Evolutionary conservation across 2,113 vertebrate species (phyloP), one percentile per base, ranked within the genome.

Genomic region (Alexandromys fortis): DNA sequence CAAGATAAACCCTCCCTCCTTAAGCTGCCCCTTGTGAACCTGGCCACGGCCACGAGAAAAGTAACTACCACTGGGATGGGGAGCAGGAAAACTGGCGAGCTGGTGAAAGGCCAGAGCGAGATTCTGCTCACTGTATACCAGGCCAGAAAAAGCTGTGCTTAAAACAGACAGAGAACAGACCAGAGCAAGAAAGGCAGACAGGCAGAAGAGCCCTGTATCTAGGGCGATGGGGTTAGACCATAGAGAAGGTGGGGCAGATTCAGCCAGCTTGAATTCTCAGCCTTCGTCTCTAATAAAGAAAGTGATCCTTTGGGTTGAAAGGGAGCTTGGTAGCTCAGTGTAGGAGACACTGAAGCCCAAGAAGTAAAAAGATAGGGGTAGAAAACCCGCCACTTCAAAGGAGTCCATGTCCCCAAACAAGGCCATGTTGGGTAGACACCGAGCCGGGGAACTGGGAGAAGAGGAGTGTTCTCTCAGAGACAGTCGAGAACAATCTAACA

Each of bases 221-320:
- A 61, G 4, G 35, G 13, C 72, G n/a, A 24, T 2, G 5, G 63
- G n/a, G 52, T 52, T 0, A 45, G 67, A n/a, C 30, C 24, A 72
- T 38, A 63, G 33, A 68, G 86, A 86, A 94, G 58, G 58, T 0
- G 16, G 16, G 72, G 68, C 82, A 95, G 82, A 61, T 26, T 77
- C n/a, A 70, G 47, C 92, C 45, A 78, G 76, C 38, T 75, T 55
- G 26, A 82, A 86, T 70, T 30, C 19, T 92, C 89, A 89, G 85
- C 52, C 92, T 77, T 58, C 24, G 0, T 73, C 49, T 95, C 91
- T 73, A 6, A 38, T 93, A 61, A 81, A 82, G 89, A 86, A 96
- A 89, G 63, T 68, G 52, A 96, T 93, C 87, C 82, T 83, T 83
- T 65, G 65, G 95, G 55, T 17, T 52, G 61, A 33, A 95, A 94